A percentile compares a stretch with the other conserved stretches of the same genome.
Evolutionary conservation across 2,113 vertebrate species (phyloP).

Genomic region (Amazona vittata): DNA sequence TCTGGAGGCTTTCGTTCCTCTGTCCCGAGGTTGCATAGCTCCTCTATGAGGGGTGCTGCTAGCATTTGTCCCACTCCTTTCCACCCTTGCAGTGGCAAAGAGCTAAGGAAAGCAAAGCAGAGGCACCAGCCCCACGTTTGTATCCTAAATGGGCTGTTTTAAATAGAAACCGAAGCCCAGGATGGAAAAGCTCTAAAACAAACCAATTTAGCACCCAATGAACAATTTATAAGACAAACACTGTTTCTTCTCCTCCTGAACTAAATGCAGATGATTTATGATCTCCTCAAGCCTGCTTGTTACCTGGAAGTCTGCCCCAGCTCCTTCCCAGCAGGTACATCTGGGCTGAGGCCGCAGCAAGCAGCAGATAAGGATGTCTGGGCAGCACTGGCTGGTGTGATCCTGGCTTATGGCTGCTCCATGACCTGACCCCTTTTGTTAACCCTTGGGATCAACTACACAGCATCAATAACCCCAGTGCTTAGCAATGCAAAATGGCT

Average conservation of each 20-base stretch:
- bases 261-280: background rate
- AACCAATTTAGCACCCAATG: background rate
- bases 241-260: background rate
- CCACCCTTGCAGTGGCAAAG: background rate
- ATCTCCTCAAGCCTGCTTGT: background rate
- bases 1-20: background rate
- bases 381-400: background rate
- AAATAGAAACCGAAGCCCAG: background rate
- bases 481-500: background rate
- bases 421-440: background rate
- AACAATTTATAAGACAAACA: slow-evolving; percentile 46
- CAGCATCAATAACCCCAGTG: background rate
- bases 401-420: background rate
- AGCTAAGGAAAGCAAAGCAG: background rate
- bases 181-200: slow-evolving; percentile 21
- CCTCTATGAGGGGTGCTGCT: background rate
- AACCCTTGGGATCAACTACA: background rate
- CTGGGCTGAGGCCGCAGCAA: background rate
- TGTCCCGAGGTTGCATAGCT: background rate
- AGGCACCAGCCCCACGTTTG: background rate
- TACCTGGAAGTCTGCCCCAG: background rate
- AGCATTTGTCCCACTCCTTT: background rate
- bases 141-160: background rate
- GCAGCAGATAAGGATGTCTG: background rate
- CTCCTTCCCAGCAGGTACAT: background rate